A percentile compares a stretch with the other conserved stretches of the same genome.
Conservation (phyloP, 2,888 invertebrate species). For the Heliothis peltigera region DNA sequence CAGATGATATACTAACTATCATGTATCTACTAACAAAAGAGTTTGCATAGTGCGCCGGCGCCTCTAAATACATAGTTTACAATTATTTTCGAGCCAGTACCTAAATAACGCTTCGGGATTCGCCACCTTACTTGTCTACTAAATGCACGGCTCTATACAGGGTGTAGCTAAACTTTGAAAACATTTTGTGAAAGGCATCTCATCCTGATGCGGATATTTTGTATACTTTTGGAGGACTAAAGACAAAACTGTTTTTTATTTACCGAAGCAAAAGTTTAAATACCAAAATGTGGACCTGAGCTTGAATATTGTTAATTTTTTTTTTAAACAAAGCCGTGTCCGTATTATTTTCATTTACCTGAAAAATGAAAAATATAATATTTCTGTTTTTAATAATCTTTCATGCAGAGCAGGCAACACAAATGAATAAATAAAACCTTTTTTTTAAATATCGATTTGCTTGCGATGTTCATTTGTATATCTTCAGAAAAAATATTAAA, state of each 20-base stretch:
- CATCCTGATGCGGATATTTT: background rate
- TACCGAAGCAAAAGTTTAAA: background rate
- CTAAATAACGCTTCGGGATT: constrained; percentile 56
- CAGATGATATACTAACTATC: no score
- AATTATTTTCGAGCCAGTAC: constrained; percentile 43
- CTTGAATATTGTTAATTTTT: background rate
- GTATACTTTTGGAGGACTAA: background rate
- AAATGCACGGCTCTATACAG: constrained; percentile 40
- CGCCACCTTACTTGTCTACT: constrained; percentile 48
- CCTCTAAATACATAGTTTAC: constrained; percentile 20
- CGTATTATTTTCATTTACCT: no score
- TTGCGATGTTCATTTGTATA: background rate
- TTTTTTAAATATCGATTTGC: background rate
- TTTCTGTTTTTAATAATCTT: no score
- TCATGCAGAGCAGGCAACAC: no score
- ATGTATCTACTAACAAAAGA: background rate
- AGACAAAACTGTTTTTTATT: background rate
- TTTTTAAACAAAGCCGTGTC: no score
- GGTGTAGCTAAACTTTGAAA: background rate
- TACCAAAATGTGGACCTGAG: background rate
- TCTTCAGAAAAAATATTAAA: background rate
- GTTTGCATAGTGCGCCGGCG: constrained; percentile 3
- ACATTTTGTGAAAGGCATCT: background rate
- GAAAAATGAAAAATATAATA: no score
- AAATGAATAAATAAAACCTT: no score